Conservation (phyloP, 1,140 invertebrate species). For the Anastatus disparis region DNA sequence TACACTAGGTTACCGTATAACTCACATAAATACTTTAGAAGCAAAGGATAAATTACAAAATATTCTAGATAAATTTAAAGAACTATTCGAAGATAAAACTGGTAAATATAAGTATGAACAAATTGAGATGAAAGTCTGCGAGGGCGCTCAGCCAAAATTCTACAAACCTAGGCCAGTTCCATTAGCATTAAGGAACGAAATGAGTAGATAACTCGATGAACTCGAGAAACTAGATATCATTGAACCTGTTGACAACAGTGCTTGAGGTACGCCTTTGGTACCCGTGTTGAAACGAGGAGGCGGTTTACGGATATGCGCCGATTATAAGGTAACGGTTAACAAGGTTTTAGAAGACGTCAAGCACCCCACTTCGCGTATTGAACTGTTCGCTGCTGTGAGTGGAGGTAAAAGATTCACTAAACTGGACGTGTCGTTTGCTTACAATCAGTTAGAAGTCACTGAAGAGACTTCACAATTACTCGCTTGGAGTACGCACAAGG, state of each 20-base stretch:
- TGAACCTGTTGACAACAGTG: no score
- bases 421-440: no score
- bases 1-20: not conserved
- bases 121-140: conserved; percentile 47
- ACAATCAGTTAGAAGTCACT: no score
- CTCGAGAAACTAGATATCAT: no score
- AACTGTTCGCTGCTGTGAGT: conserved; percentile 35
- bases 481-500: not conserved
- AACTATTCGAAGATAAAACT: conserved; percentile 32
- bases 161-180: conserved; percentile 56
- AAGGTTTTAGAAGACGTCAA: conserved; percentile 52
- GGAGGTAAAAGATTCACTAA: no score
- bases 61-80: no score
- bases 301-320: conserved; percentile 61
- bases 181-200: no score
- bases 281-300: conserved; percentile 66
- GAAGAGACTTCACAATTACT: no score
- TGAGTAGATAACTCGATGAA: conserved; percentile 57
- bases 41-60: not conserved
- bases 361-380: conserved; percentile 55
- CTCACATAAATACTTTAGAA: no score
- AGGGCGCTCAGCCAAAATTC: conserved; percentile 51
- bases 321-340: no score
- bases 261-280: no score
- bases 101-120: conserved; percentile 48